Evolutionary conservation across 2,797 vertebrate genomes (phyloP).

Genomic region (Sarcoramphus papa): DNA sequence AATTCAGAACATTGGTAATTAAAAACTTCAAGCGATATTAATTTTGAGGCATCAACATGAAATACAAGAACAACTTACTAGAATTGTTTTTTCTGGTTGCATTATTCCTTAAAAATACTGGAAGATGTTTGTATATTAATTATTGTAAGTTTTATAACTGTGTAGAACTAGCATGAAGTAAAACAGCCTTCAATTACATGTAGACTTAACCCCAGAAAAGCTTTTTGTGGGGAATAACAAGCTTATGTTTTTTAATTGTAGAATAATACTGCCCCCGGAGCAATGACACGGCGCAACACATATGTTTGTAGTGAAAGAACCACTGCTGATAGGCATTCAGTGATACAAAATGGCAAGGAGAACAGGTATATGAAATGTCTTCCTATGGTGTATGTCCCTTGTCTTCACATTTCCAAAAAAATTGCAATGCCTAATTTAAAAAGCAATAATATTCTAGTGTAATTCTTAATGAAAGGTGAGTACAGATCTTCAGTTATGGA

Average conservation of each 20-base stretch:
- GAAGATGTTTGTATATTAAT: background rate
- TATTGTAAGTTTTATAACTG: background rate
- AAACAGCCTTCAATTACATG: background rate
- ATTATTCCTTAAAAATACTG: background rate
- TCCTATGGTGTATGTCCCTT: slow-evolving; percentile 4
- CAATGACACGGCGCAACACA: slow-evolving; percentile 95
- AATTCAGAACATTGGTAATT: background rate
- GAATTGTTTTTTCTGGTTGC: background rate
- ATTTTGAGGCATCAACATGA: background rate
- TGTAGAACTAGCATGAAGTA: background rate
- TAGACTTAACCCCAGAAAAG: background rate
- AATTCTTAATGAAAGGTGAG: slow-evolving; percentile 19
- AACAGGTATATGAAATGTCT: slow-evolving; percentile 84
- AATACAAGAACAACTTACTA: background rate
- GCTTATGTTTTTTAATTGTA: slow-evolving; percentile 59
- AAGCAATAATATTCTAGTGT: background rate
- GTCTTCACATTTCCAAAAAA: slow-evolving; percentile 10
- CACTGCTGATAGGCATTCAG: slow-evolving; percentile 90
- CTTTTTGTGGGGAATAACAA: slow-evolving; percentile 33
- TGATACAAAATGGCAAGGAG: slow-evolving; percentile 97
- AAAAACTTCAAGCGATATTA: background rate
- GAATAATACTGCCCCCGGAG: slow-evolving; percentile 88
- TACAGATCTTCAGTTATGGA: background rate
- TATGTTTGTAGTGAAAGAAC: slow-evolving; percentile 96
- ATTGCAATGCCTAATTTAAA: background rate